phyloP scores from a whole-genome alignment of 2,113 vertebrate genomes.

The Salvelinus fontinalis region DNA sequence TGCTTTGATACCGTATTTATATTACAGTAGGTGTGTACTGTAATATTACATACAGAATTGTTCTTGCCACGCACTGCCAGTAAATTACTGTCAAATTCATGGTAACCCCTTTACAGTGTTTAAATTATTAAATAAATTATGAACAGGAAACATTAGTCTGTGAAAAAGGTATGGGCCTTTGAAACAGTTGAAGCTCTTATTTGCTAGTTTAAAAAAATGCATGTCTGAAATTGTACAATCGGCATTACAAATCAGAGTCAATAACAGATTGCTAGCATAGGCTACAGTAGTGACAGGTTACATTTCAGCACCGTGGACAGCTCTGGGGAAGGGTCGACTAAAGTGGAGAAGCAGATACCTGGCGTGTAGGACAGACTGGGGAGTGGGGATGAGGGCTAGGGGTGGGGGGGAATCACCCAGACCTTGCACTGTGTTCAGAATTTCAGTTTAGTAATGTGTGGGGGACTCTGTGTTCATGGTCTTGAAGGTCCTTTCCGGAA shows the following conservation, averaged over 20 bases:
- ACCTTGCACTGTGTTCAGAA: too few relatives aligned
- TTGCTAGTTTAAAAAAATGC: too few relatives aligned
- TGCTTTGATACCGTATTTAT: too few relatives aligned
- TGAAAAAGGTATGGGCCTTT: background rate
- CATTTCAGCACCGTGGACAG: conserved; percentile 75
- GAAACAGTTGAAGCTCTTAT: too few relatives aligned
- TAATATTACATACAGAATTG: too few relatives aligned
- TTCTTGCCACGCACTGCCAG: too few relatives aligned
- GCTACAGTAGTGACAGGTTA: background rate
- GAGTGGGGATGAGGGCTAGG: background rate
- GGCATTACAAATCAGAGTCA: background rate
- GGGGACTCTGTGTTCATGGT: too few relatives aligned
- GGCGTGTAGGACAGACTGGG: background rate
- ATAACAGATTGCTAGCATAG: background rate
- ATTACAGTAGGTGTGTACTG: too few relatives aligned
- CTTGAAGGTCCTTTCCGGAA: too few relatives aligned
- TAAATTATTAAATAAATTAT: background rate
- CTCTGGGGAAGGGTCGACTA: conserved; percentile 38
- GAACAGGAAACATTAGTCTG: background rate
- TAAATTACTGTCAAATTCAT: too few relatives aligned
- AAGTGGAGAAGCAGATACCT: background rate
- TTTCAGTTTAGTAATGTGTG: too few relatives aligned
- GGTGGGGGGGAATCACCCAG: background rate
- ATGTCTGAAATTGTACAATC: background rate
- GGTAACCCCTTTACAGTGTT: too few relatives aligned